Conservation (phyloP, 1,140 invertebrate genomes). For the Hypsibius dujardini region DNA sequence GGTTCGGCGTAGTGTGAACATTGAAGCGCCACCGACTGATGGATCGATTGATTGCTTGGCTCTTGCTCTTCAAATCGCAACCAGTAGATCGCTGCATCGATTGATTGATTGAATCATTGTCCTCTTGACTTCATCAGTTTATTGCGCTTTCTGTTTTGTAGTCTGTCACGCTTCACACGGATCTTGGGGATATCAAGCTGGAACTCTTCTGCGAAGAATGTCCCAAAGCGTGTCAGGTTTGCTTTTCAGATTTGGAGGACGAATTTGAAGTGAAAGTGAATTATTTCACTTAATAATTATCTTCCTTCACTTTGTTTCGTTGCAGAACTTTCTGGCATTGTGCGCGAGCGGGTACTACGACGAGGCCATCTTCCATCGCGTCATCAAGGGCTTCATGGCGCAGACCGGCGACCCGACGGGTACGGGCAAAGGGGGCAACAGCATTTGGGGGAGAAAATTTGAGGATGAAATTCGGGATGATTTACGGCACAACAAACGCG, state of each 20-base stretch:
- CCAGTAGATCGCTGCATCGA: no score
- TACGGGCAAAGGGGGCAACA: conserved; percentile 78
- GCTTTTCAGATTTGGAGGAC: no score
- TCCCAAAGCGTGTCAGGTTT: conserved; percentile 75
- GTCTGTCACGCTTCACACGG: conserved; percentile 90
- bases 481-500: conserved; percentile 63
- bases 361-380: conserved; percentile 77
- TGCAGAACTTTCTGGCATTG: conserved; percentile 83
- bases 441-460: conserved; percentile 78
- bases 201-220: conserved; percentile 88
- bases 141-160: no score
- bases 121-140: conserved; percentile 20
- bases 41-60: no score
- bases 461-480: conserved; percentile 91
- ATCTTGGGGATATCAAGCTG: conserved; percentile 90
- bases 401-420: conserved; percentile 82
- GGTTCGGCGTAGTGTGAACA: no score
- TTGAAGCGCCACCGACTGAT: no score
- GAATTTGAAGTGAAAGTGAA: no score
- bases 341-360: conserved; percentile 92
- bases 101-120: no score
- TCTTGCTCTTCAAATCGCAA: no score
- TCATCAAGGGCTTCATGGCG: conserved; percentile 95
- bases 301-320: conserved; percentile 15
- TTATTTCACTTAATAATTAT: neutral